phyloP scores from a whole-genome alignment of 2,888 invertebrate genomes.

The Ectobius pallidus region DNA sequence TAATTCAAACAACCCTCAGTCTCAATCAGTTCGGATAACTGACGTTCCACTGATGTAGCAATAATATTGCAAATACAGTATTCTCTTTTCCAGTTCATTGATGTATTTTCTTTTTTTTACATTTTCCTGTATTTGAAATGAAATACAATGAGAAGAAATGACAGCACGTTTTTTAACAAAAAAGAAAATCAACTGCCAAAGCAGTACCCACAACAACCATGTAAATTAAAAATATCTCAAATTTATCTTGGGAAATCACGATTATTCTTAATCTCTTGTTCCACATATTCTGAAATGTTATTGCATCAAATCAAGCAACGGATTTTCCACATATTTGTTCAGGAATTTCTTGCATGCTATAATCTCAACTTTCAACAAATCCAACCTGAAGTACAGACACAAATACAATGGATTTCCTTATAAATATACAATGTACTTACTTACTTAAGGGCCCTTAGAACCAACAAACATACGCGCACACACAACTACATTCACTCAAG shows the following conservation, averaged over 20 bases:
- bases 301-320: background rate
- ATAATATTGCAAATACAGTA: no score
- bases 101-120: slow-evolving; percentile 36
- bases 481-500: background rate
- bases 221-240: slow-evolving; percentile 10
- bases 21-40: no score
- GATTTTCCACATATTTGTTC: background rate
- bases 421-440: slow-evolving; percentile 20
- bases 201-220: slow-evolving; percentile 43
- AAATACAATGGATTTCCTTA: slow-evolving; percentile 1
- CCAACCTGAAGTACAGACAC: background rate
- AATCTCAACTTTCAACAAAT: background rate
- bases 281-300: background rate
- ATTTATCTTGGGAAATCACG: background rate
- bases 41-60: no score
- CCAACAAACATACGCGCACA: background rate
- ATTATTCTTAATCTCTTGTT: no score
- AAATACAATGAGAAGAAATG: slow-evolving; percentile 42
- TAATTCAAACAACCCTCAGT: no score
- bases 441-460: slow-evolving; percentile 8
- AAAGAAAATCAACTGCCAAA: slow-evolving; percentile 13
- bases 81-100: slow-evolving; percentile 19
- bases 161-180: slow-evolving; percentile 40
- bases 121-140: slow-evolving; percentile 39
- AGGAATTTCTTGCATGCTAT: background rate